Evolutionary conservation across 2,888 invertebrate genomes (phyloP).

Genomic region (Dorcus parallelipipedus): DNA sequence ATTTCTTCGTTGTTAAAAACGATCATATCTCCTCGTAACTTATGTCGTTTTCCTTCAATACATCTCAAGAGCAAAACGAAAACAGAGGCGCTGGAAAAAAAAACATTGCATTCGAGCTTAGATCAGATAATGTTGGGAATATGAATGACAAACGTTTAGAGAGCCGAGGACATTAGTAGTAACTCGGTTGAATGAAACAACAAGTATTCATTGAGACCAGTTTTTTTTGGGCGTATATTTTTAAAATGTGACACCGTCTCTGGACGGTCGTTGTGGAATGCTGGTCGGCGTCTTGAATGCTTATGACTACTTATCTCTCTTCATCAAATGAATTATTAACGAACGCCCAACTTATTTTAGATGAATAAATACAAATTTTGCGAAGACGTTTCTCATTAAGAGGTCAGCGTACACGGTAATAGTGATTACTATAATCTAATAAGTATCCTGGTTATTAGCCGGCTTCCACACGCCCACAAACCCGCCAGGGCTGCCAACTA

Average conservation of each 20-base stretch:
- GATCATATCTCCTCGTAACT: too few relatives aligned
- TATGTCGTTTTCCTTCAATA: too few relatives aligned
- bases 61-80: too few relatives aligned
- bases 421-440: slow-evolving; percentile 47
- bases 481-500: slow-evolving; percentile 23
- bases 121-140: slow-evolving; percentile 6
- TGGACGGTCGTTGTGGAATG: slow-evolving; percentile 28
- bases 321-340: slow-evolving; percentile 27
- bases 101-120: neutral
- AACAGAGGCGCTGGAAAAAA: too few relatives aligned
- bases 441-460: slow-evolving; percentile 42
- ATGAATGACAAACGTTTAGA: slow-evolving; percentile 18
- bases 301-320: slow-evolving; percentile 30
- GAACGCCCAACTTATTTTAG: neutral
- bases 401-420: neutral
- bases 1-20: too few relatives aligned
- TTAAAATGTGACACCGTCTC: slow-evolving; percentile 27
- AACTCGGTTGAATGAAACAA: slow-evolving; percentile 26
- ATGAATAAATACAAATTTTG: too few relatives aligned
- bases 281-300: slow-evolving; percentile 32
- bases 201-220: slow-evolving; percentile 27
- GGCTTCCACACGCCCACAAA: slow-evolving; percentile 47
- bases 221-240: slow-evolving; percentile 8
- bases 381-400: too few relatives aligned
- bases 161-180: slow-evolving; percentile 15